A percentile compares a stretch with the other conserved stretches of the same genome.
Conservation (phyloP, 2,113 vertebrate species). For the Nycticryphes semicollaris region DNA sequence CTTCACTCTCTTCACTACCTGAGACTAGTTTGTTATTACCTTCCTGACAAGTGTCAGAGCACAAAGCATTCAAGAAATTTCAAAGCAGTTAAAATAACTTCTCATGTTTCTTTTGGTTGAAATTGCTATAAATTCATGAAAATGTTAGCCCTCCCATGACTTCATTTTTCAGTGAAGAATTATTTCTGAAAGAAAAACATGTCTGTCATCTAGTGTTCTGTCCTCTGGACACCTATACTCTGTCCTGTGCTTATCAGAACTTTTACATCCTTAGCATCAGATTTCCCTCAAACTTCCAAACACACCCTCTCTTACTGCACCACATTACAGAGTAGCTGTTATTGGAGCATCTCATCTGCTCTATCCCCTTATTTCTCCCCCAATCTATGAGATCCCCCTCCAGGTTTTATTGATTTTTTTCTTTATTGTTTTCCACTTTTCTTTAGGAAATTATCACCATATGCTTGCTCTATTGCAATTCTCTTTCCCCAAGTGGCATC, state of each 20-base stretch:
- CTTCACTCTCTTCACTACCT: background rate
- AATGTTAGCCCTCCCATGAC: background rate
- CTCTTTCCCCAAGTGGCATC: background rate
- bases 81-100: background rate
- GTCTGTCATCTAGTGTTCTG: background rate
- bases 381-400: background rate
- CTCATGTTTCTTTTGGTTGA: background rate
- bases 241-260: background rate
- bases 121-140: background rate
- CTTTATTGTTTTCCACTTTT: background rate
- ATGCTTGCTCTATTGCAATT: conserved; percentile 19
- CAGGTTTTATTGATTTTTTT: conserved; percentile 26
- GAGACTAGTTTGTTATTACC: background rate
- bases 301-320: background rate
- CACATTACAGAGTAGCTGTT: background rate
- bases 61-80: background rate
- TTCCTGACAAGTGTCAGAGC: background rate
- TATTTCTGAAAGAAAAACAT: background rate
- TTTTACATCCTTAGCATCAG: background rate
- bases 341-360: background rate
- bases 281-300: background rate
- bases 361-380: background rate
- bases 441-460: conserved; percentile 44
- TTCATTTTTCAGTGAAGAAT: background rate
- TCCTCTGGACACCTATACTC: background rate